These are phyloP conservation scores for honey bee (Apis mellifera) DNA, from an alignment of 1,140 invertebrate species.

Conservation along the genomic window Amel_HAv3.1 CM009940.2:11957501-11958000, in stretches of 20 bases:
- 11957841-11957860: slow-evolving; percentile 92
- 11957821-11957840: slow-evolving; percentile 94
- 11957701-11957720: slow-evolving; percentile 91
- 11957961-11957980: slow-evolving; percentile 3
- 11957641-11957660: not conserved
- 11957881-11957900: slow-evolving; percentile 89
- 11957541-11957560: not conserved
- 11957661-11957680: slow-evolving; percentile 72
- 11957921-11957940: slow-evolving; percentile 86
- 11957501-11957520: not conserved
- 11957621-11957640: too few relatives aligned
- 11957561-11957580: not conserved
- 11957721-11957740: slow-evolving; percentile 91
- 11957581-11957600: not conserved
- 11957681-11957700: slow-evolving; percentile 96
- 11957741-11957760: slow-evolving; percentile 30
- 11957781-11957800: slow-evolving; percentile 72
- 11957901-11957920: slow-evolving; percentile 96
- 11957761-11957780: not conserved
- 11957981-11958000: too few relatives aligned
- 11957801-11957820: slow-evolving; percentile 91
- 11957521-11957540: not conserved
- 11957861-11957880: slow-evolving; percentile 98
- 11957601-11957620: too few relatives aligned
- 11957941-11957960: slow-evolving; percentile 13